Percentiles rank a stretch among this genome's conserved stretches.
Conservation (phyloP, 1,140 invertebrate species). For the Drosophila biarmipes region DNA sequence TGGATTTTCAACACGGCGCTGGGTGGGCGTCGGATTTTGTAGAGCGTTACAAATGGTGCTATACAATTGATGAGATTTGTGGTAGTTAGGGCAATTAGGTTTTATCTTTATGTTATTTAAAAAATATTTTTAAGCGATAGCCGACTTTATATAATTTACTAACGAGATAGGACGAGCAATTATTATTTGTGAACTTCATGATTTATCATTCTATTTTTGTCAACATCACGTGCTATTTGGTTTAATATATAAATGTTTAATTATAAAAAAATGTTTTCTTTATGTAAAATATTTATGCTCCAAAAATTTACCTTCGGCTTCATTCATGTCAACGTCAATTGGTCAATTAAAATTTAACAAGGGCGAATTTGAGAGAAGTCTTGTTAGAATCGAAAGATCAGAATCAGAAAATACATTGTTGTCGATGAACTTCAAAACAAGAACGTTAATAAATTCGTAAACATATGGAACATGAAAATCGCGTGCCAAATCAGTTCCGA, state of each 20-base stretch:
- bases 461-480: constrained; percentile 42
- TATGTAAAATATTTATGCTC: neutral
- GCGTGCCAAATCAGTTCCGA: constrained; percentile 32
- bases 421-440: constrained; percentile 18
- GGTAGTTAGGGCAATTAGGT: neutral
- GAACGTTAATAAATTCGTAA: constrained; percentile 10
- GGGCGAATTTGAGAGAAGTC: neutral
- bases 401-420: constrained; percentile 52
- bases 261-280: neutral
- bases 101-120: too few species aligned
- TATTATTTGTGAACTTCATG: too few species aligned
- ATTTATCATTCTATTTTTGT: neutral
- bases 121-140: too few species aligned
- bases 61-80: neutral
- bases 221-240: neutral
- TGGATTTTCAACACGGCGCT: constrained; percentile 33
- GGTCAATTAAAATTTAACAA: neutral
- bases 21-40: too few species aligned
- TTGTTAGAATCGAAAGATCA: constrained; percentile 7
- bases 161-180: too few species aligned
- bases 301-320: neutral
- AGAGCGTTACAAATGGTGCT: neutral
- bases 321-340: neutral
- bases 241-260: neutral
- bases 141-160: too few species aligned